Base-by-base conservation (phyloP, 2,797 vertebrate genomes). In the Tenualosa ilisha region DNA sequence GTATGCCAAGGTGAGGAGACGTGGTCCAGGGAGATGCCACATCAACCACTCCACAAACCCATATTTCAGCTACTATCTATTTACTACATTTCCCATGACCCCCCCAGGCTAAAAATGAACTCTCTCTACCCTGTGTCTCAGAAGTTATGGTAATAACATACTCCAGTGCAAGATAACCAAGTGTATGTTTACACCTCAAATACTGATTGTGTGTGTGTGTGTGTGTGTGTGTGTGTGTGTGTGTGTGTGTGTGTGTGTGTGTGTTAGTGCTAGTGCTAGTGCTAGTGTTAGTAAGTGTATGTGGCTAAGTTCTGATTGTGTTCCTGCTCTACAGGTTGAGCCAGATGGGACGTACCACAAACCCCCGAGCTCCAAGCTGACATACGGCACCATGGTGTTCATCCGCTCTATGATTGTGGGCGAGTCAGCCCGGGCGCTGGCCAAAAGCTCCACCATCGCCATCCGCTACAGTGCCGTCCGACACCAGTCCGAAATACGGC, bases 341-440 rank as follows among this genome's bases (percentile, higher is more conserved):
- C 97, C 97, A 75, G 97, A 99, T 46, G 98, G 98, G 61, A 97
- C 95, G 0, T 99, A 99, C 0, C 83, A 97, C 92, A 98, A 98
- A 65, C 98, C 98, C 1, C 89, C 98, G 12, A 99, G 95, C 89
- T 94, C 97, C 92, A 99, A 99, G 91, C 94, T 99, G 89, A 99
- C 98, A 1, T 99, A 99, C 0, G 97, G 98, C 82, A 99, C 98
- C 90, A 99, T 99, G 98, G 98, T 99, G 86, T 99, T 99, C 61
- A 96, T 99, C 92, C 96, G 98, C 40, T 97, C 98, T 31, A 91
- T 97, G 90, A 98, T 99, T 0, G 98, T 99, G 2, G 96, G 97
- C 0, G 94, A 96, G 46, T 94, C 98, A 0, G 96, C 96, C 37
- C 91, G 86, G 0, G 91, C 91, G 6, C 94, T 99, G 8, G 94